phyloP scores from a whole-genome alignment of 2,797 vertebrate genomes.

The Neoniphon sammara region DNA sequence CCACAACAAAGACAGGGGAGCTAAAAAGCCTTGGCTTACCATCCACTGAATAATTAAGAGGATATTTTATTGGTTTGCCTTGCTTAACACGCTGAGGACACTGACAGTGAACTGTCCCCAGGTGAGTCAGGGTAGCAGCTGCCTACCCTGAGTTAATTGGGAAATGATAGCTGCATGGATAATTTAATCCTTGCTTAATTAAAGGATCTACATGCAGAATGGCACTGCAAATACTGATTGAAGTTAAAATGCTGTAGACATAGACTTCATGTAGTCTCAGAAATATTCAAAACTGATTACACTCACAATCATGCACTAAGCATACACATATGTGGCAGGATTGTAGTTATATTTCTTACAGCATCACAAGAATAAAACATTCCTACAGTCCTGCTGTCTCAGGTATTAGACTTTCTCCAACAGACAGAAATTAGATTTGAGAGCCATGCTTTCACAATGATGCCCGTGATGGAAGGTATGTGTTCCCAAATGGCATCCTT shows the following conservation, averaged over 20 bases:
- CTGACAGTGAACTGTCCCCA: conserved; percentile 73
- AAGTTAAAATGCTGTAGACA: conserved; percentile 18
- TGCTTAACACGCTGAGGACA: conserved; percentile 67
- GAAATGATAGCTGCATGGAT: conserved; percentile 61
- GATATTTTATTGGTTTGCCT: conserved; percentile 76
- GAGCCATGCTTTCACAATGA: conserved; percentile 24
- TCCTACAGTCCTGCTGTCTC: conserved; percentile 3
- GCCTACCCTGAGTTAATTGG: conserved; percentile 61
- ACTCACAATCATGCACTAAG: background rate
- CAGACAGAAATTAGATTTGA: conserved; percentile 28
- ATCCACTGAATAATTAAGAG: conserved; percentile 81
- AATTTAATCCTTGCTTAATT: conserved; percentile 43
- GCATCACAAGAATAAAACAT: conserved; percentile 28
- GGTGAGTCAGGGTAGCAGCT: conserved; percentile 72
- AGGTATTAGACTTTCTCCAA: conserved; percentile 15
- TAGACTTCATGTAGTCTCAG: background rate
- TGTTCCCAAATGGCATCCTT: conserved; percentile 30
- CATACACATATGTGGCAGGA: conserved; percentile 1
- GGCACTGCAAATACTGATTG: conserved; percentile 19
- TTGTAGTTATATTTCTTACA: conserved; percentile 3
- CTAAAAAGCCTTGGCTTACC: conserved; percentile 54
- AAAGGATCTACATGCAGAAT: conserved; percentile 16
- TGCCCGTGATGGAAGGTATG: conserved; percentile 1
- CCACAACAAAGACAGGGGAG: conserved; percentile 61
- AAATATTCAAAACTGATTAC: conserved; percentile 5